Evolutionary conservation across 2,797 vertebrate genomes (phyloP), one percentile per base, ranked within the genome.

Genomic region (Allobates femoralis): DNA sequence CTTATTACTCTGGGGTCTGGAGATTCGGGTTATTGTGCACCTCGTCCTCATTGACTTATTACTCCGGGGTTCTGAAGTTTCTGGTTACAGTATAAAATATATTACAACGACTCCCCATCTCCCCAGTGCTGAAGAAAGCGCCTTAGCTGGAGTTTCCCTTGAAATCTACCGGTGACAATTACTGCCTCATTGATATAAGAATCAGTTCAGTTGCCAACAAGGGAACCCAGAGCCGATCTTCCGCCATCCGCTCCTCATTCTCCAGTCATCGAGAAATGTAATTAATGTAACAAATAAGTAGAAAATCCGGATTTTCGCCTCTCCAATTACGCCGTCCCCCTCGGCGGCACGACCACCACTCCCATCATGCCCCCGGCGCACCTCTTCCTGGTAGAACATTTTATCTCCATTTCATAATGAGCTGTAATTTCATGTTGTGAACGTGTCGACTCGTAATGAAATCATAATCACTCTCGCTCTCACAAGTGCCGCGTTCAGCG

Each of bases 401-500:
- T 60, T 62, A 41, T 56, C 32, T 81, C 64, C 62, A 81, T 81
- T 46, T 81, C 32, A 51, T 81, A 51, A 81, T 83, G 51, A 53
- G 46, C 26, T 46, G 16, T 86, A 69, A 79, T 80, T 71, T 76
- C 32, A 51, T 26, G 58, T 62, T 19, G 37, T 28, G 53, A 85
- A 85, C 92, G 94, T 93, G 92, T 94, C 91, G 92, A 93, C 92
- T 92, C 11, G 41, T 92, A 93, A 92, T 93, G 94, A 91, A 94
- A 95, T 96, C 96, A 93, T 94, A 94, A 93, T 95, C 95, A 95
- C 95, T 94, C 94, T 91, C 94, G 90, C 91, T 94, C 90, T 93
- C 94, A 94, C 94, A 90, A 96, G 96, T 94, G 94, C 94, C 95
- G 93, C 95, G 96, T 96, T 94, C 96, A 97, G 97, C 97, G 96